Evolutionary conservation across 2,113 vertebrate genomes (phyloP), one percentile per base, ranked within the genome.

Genomic region (Oryzias curvinotus): DNA sequence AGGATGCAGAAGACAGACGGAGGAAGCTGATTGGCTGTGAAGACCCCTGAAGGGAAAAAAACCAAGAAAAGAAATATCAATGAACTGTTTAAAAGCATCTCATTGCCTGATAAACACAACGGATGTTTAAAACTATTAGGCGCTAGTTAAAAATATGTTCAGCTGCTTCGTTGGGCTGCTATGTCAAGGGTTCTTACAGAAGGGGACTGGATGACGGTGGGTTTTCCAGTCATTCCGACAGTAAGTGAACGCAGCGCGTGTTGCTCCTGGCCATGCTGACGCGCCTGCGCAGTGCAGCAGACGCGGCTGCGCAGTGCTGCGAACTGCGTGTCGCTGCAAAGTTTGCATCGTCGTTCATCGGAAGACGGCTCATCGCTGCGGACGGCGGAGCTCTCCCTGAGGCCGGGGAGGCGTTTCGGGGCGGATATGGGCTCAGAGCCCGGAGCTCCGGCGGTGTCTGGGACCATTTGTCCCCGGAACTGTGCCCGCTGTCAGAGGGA

Each of bases 281-380:
- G 75, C 81, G 74, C 13, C 55, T 77, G 80, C 86, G 81, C 83
- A 2, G 28, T 78, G 59, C 48, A 42, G 49, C 36, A 5, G 42
- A 41, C 23, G 36, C 82, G 74, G 14, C 55, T 77, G 80, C 86
- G 81, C 83, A 2, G 28, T 79, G 60, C 48, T 28, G 49, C 41
- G 13, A 46, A 18, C 55, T 25, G 49, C 51, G 65, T 53, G 18
- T 36, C 12, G 76, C 60, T 85, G 83, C 73, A 87, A 90, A 89
- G 73, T 89, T 89, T 89, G 64, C 80, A 52, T 80, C 77, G 56
- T 50, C 65, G 46, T 50, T 19, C 30, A 77, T 52, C 72, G 43
- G 52, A 19, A n/a, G 51, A 30, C 36, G 48, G 6, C 25, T 55
- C 5, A 30, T 1, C 14, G 78, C 57, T 56, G 53, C 30, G 14